Percentiles rank a stretch among this genome's conserved stretches.
Conservation (phyloP, 2,113 vertebrate genomes). For the Nipponia nippon region DNA sequence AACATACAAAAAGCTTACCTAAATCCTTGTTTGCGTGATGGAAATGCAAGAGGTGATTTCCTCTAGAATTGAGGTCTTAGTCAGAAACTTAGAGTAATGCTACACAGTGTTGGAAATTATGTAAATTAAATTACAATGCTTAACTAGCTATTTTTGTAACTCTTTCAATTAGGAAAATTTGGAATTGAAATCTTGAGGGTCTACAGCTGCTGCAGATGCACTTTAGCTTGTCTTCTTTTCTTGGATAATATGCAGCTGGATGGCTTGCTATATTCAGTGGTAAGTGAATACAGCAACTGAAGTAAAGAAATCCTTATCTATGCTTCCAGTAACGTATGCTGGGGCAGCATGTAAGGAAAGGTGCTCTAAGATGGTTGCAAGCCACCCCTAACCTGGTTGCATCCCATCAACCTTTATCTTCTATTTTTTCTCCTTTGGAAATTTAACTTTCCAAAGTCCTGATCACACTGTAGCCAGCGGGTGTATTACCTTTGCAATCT, state of each 20-base stretch:
- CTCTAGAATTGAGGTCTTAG: not conserved
- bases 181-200: not conserved
- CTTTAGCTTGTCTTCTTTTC: not conserved
- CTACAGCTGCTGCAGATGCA: not conserved
- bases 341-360: not conserved
- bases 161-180: not conserved
- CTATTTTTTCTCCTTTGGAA: not conserved
- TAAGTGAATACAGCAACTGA: not conserved
- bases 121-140: not conserved
- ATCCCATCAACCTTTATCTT: not conserved
- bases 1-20: not conserved
- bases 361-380: not conserved
- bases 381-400: not conserved
- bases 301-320: not conserved
- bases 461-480: rapidly evolving
- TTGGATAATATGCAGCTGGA: not conserved
- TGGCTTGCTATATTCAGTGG: not conserved
- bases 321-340: not conserved
- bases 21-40: not conserved
- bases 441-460: not conserved
- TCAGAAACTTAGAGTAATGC: not conserved
- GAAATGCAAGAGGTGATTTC: not conserved
- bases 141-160: not conserved
- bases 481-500: not conserved
- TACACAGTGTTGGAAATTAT: not conserved